A percentile compares a stretch with the other conserved stretches of the same genome.
phyloP scores from a whole-genome alignment of 2,888 invertebrate genomes.

The Ligdia adustata region DNA sequence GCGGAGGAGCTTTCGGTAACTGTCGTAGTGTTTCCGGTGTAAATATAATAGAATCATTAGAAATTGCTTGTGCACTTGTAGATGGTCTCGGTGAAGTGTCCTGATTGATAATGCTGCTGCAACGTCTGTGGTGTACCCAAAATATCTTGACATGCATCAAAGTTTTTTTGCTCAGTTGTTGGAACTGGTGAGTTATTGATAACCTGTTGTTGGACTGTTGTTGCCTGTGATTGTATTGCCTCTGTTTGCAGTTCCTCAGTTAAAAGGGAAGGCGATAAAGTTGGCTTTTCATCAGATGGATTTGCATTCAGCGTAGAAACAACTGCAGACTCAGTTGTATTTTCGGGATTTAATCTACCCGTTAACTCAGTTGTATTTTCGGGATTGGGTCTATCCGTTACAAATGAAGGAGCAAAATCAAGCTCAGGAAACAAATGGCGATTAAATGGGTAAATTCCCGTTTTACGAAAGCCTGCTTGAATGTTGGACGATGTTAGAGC shows the following conservation, averaged over 20 bases:
- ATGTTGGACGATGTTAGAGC: neutral
- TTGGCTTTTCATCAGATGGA: too few relatives aligned
- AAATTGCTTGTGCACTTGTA: constrained; percentile 19
- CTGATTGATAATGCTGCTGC: too few relatives aligned
- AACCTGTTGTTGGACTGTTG: too few relatives aligned
- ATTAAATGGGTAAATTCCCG: constrained; percentile 1
- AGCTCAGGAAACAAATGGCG: neutral
- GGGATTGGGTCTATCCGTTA: neutral
- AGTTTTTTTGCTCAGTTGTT: too few relatives aligned
- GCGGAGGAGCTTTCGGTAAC: constrained; percentile 16
- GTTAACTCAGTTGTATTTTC: neutral
- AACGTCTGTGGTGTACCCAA: too few relatives aligned
- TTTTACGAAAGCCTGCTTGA: neutral
- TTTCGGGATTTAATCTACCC: too few relatives aligned
- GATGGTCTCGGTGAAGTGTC: constrained; percentile 22
- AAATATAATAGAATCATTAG: neutral
- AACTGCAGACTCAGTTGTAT: neutral
- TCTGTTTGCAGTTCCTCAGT: too few relatives aligned
- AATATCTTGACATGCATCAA: too few relatives aligned
- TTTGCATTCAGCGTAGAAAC: neutral
- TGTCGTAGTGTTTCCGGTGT: constrained; percentile 5
- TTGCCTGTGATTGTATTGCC: too few relatives aligned
- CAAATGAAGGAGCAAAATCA: neutral
- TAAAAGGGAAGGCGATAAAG: neutral
- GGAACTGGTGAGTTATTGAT: too few relatives aligned